Conservation (phyloP, 2,797 vertebrate species). For the Hydrolagus colliei region DNA sequence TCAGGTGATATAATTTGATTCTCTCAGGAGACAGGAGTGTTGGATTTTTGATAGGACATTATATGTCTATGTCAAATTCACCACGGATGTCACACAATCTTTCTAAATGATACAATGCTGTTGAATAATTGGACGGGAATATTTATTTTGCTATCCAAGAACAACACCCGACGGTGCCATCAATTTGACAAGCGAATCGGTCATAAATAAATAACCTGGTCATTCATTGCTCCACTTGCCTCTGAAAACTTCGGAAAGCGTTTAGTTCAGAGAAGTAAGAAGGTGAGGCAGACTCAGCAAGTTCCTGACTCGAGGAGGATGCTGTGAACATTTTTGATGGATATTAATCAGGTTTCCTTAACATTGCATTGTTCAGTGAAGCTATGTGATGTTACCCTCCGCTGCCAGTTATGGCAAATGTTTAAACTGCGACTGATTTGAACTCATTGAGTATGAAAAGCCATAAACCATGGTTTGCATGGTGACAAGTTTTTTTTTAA, state of each 20-base stretch:
- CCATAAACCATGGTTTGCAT: not conserved
- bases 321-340: not conserved
- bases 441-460: not conserved
- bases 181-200: not conserved
- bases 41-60: not conserved
- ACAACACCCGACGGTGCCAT: not conserved
- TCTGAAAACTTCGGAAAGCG: not conserved
- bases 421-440: not conserved
- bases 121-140: conserved; percentile 9
- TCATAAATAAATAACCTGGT: not conserved
- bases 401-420: not conserved
- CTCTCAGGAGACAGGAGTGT: not conserved
- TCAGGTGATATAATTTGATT: not conserved
- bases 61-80: conserved; percentile 1
- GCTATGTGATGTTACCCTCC: not conserved
- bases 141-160: not conserved
- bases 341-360: not conserved
- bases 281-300: not conserved
- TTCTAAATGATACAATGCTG: not conserved
- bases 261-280: too few relatives aligned
- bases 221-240: not conserved
- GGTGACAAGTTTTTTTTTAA: not conserved
- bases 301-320: too few relatives aligned
- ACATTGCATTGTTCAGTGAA: too few relatives aligned
- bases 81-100: not conserved